Conservation (phyloP, 2,113 vertebrate species). For the Acinonyx jubatus region DNA sequence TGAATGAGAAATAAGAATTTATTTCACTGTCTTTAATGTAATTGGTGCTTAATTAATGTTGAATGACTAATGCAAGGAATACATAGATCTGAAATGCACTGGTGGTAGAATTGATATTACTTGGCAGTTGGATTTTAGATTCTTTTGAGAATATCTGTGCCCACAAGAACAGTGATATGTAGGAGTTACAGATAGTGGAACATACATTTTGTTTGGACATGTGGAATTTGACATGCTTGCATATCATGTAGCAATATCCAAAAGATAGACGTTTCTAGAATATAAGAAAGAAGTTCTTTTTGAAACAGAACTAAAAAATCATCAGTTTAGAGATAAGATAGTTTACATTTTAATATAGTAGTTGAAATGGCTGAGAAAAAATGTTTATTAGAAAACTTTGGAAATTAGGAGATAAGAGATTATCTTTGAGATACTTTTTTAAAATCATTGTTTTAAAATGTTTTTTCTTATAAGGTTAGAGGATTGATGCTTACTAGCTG, state of each 20-base stretch:
- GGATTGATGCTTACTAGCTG: neutral
- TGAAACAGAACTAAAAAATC: neutral
- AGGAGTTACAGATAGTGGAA: neutral
- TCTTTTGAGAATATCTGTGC: neutral
- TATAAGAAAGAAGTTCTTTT: neutral
- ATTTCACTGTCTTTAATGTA: neutral
- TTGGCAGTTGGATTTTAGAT: neutral
- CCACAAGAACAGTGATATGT: neutral
- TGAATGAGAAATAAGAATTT: constrained; percentile 46
- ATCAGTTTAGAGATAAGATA: neutral
- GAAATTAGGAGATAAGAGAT: neutral
- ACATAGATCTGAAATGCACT: neutral
- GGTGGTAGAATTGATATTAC: neutral
- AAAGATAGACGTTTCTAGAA: neutral
- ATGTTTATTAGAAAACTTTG: constrained; percentile 7
- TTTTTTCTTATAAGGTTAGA: neutral
- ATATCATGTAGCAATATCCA: neutral
- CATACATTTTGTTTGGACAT: neutral
- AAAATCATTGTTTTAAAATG: neutral
- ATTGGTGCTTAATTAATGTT: neutral
- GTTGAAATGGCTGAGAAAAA: neutral
- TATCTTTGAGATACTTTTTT: neutral
- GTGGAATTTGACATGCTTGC: neutral
- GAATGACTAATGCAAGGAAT: constrained; percentile 17
- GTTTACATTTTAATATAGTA: neutral